Conservation (phyloP, 64 coral and sea anemone species). For the Porites lutea region DNA sequence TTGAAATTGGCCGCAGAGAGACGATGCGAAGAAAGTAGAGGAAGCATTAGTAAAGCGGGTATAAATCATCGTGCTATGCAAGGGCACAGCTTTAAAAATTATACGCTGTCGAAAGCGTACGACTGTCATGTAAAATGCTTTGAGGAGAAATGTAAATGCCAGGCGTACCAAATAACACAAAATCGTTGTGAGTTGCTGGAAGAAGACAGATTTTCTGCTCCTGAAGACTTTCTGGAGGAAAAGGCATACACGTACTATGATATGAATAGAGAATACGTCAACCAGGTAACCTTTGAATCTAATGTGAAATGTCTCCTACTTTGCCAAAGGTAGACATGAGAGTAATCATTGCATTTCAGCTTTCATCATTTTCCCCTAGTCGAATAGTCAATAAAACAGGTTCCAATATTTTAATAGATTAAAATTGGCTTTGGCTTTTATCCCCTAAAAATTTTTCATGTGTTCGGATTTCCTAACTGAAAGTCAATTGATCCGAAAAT, state of each 20-base stretch:
- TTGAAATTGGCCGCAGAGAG: neutral
- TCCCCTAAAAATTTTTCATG: too few relatives aligned
- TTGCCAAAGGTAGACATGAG: too few relatives aligned
- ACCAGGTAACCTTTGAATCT: neutral
- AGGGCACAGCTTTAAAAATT: slow-evolving; percentile 4
- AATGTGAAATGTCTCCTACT: too few relatives aligned
- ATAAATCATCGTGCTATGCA: neutral
- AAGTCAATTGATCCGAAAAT: too few relatives aligned
- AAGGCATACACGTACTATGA: slow-evolving; percentile 39
- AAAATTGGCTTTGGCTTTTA: too few relatives aligned
- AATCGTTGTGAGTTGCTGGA: neutral
- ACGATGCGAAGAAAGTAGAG: neutral
- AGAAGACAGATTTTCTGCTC: neutral
- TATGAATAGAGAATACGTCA: slow-evolving; percentile 2
- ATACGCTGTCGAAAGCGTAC: neutral
- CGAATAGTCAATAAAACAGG: too few relatives aligned
- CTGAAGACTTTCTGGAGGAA: neutral
- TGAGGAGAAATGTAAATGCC: slow-evolving; percentile 1
- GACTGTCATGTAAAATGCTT: slow-evolving; percentile 13
- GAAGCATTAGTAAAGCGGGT: neutral
- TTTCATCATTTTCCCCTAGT: too few relatives aligned
- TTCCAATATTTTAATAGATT: too few relatives aligned
- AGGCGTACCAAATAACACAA: neutral
- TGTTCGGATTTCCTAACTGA: too few relatives aligned
- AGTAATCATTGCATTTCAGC: too few relatives aligned